These are phyloP conservation scores for Oligia fasciuncula DNA, from an alignment of 2,888 invertebrate genomes.

Conservation along the genomic window DNA sequence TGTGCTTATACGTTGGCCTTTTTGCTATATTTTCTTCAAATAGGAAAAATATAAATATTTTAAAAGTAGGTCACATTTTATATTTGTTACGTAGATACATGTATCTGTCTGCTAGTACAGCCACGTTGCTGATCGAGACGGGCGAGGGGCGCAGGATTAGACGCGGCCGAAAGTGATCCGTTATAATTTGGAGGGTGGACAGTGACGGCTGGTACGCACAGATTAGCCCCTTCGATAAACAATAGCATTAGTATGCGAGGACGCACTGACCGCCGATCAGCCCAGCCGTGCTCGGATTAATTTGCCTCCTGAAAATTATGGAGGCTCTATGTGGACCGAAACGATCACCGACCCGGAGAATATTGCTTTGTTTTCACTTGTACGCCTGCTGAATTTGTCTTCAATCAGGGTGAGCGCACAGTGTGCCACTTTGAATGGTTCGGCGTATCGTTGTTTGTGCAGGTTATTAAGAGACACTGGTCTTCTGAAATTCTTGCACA, in stretches of 20 bases:
- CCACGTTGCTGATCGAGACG: constrained; percentile 68
- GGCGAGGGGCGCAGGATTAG: constrained; percentile 81
- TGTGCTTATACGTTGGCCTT: not conserved
- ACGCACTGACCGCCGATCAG: constrained; percentile 89
- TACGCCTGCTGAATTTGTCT: constrained; percentile 71
- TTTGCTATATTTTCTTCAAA: not conserved
- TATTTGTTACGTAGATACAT: constrained; percentile 25
- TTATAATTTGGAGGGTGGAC: constrained; percentile 89
- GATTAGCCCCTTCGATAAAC: constrained; percentile 90
- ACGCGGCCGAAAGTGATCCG: constrained; percentile 87
- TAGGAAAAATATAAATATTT: not conserved
- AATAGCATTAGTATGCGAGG: constrained; percentile 90
- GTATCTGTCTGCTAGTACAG: constrained; percentile 52
- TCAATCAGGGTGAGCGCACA: constrained; percentile 63
- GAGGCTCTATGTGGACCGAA: constrained; percentile 80
- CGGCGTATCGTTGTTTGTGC: constrained; percentile 50
- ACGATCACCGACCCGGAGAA: constrained; percentile 80
- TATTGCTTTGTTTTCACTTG: constrained; percentile 84
- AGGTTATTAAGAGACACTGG: constrained; percentile 41
- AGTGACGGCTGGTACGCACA: constrained; percentile 89
- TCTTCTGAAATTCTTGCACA: constrained; percentile 2
- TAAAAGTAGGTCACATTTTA: constrained; percentile 37
- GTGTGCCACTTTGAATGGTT: constrained; percentile 43
- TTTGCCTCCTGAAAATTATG: constrained; percentile 89
- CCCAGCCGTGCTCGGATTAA: constrained; percentile 88